These are phyloP conservation scores for Cepphus grylle DNA, from an alignment of 2,113 vertebrate species.

Conservation along the genomic window DNA sequence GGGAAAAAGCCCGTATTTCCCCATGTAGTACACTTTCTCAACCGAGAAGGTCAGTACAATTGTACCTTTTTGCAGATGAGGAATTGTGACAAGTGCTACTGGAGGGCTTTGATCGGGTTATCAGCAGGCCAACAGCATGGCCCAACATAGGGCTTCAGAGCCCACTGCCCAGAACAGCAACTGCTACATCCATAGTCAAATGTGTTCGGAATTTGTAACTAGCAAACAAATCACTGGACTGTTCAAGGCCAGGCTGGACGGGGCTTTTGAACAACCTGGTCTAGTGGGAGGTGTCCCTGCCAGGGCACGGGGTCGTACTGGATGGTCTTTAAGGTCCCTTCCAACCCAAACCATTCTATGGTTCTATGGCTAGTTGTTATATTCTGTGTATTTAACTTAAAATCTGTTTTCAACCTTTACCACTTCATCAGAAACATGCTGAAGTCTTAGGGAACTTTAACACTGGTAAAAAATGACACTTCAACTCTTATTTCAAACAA, in stretches of 20 bases:
- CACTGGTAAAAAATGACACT: not conserved
- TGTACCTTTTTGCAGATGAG: no score
- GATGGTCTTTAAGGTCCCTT: no score
- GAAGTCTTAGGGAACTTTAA: not conserved
- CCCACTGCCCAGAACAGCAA: not conserved
- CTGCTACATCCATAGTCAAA: not conserved
- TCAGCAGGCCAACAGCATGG: not conserved
- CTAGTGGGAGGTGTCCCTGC: not conserved
- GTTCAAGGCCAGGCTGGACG: no score
- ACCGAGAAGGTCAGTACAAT: not conserved
- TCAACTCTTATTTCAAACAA: not conserved
- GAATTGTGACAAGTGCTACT: not conserved
- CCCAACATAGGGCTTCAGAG: not conserved
- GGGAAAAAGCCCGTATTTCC: not conserved
- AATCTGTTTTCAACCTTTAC: not conserved
- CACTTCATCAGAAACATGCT: not conserved
- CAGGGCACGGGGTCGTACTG: not conserved
- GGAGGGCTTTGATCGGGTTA: not conserved
- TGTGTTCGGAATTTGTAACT: not conserved
- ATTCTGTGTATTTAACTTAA: not conserved
- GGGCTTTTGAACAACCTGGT: not conserved
- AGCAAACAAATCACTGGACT: not conserved
- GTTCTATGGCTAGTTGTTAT: not conserved
- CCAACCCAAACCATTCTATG: no score
- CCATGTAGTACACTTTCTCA: fast-evolving